Conservation (phyloP, 1,140 invertebrate species). For the Drosophila sp. region DNA sequence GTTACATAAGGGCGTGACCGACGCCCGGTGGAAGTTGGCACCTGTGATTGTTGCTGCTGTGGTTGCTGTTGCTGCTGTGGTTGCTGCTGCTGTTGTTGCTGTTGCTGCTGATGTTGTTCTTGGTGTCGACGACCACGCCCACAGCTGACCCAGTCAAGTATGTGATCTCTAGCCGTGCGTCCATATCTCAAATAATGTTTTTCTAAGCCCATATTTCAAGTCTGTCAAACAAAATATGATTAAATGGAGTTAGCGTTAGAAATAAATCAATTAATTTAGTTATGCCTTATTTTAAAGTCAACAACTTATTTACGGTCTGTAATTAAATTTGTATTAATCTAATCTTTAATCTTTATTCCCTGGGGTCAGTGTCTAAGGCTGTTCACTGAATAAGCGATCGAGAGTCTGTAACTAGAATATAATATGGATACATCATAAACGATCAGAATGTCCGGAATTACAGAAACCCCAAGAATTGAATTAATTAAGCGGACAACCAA, state of each 20-base stretch:
- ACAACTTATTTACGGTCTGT: constrained; percentile 57
- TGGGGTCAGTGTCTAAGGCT: constrained; percentile 53
- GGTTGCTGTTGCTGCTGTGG: constrained; percentile 46
- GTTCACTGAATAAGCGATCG: not conserved
- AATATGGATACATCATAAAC: not conserved
- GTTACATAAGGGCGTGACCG: constrained; percentile 79
- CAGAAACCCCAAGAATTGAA: constrained; percentile 56
- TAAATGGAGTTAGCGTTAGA: constrained; percentile 20
- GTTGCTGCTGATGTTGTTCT: constrained; percentile 46
- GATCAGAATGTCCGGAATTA: constrained; percentile 36
- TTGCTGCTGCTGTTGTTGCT: constrained; percentile 48
- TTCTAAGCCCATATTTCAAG: constrained; percentile 87
- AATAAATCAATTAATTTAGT: constrained; percentile 47
- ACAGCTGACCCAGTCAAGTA: constrained; percentile 87
- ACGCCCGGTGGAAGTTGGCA: constrained; percentile 55
- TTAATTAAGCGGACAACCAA: constrained; percentile 58
- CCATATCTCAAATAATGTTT: constrained; percentile 91
- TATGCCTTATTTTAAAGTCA: constrained; percentile 21
- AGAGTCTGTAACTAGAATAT: not conserved
- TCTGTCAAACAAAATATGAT: constrained; percentile 53
- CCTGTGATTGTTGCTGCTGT: constrained; percentile 41
- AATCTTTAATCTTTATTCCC: constrained; percentile 45
- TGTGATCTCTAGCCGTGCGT: constrained; percentile 88
- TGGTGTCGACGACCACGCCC: constrained; percentile 63
- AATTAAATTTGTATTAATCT: constrained; percentile 57